A percentile compares a stretch with the other conserved stretches of the same genome.
Evolutionary conservation across 64 coral and sea anemone genomes (phyloP).

Genomic region (Montipora sp.): DNA sequence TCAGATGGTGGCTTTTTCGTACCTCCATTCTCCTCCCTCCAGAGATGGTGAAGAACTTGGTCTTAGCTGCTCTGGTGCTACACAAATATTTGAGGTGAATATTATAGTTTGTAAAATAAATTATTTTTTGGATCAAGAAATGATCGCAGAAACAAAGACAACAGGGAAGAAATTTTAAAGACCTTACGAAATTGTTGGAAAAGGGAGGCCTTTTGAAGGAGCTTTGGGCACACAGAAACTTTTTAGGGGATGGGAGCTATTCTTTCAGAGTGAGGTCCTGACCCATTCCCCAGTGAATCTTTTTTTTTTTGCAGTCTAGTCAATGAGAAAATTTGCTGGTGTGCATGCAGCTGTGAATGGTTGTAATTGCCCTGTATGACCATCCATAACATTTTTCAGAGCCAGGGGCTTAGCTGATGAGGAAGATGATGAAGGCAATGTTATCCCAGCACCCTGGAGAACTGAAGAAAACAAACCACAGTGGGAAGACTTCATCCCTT

Average conservation of each 20-base stretch:
- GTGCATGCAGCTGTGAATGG: neutral
- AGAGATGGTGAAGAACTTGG: conserved; percentile 47
- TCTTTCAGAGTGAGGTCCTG: neutral
- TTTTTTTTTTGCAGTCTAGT: neutral
- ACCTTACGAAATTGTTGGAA: neutral
- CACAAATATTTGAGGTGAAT: conserved; percentile 60
- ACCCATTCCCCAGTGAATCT: neutral
- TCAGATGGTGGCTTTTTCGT: conserved; percentile 52
- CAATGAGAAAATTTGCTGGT: conserved; percentile 1
- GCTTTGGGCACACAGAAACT: neutral
- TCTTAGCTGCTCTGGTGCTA: conserved; percentile 66
- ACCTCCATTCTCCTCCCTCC: conserved; percentile 48
- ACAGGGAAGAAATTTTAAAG: neutral
- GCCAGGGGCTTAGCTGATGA: conserved; percentile 5
- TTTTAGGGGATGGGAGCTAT: neutral
- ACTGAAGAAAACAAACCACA: conserved; percentile 32
- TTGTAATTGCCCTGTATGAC: conserved; percentile 24
- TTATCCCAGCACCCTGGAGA: conserved; percentile 53
- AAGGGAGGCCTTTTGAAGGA: neutral
- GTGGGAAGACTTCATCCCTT: conserved; percentile 14
- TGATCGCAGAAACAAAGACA: conserved; percentile 3
- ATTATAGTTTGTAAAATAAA: neutral
- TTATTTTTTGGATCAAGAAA: neutral
- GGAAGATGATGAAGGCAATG: conserved; percentile 44
- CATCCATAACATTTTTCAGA: conserved; percentile 44